Percentiles rank a stretch among this genome's conserved stretches.
Evolutionary conservation across 2,888 invertebrate species (phyloP).

Genomic region (Oscheius onirici): DNA sequence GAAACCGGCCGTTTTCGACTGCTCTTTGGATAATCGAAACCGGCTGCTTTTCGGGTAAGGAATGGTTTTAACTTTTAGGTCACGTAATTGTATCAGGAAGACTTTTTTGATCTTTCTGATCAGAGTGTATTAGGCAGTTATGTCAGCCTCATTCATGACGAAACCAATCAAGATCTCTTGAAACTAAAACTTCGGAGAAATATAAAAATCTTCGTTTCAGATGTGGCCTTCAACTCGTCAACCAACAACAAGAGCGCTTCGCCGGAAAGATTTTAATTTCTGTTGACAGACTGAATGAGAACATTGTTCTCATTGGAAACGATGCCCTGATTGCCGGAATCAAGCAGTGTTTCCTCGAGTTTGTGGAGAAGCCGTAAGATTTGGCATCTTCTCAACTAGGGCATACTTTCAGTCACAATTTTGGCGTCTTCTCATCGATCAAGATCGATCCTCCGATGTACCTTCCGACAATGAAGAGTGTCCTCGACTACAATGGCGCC

Average conservation of each 20-base stretch:
- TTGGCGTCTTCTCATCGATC: background rate
- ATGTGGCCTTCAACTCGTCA: slow-evolving; percentile 6
- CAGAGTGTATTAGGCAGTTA: too few relatives aligned
- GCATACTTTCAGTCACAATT: slow-evolving; percentile 7
- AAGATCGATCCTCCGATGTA: slow-evolving; percentile 9
- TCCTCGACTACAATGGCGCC: slow-evolving; percentile 4
- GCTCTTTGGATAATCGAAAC: background rate
- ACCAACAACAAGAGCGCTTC: background rate
- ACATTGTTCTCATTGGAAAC: slow-evolving; percentile 7
- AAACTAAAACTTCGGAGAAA: too few relatives aligned
- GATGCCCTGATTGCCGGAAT: background rate
- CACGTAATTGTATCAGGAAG: too few relatives aligned
- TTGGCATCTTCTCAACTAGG: background rate
- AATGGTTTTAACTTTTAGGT: too few relatives aligned
- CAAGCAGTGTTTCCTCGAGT: background rate
- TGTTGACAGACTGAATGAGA: slow-evolving; percentile 13
- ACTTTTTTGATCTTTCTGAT: too few relatives aligned
- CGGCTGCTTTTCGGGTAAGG: slow-evolving; percentile 25
- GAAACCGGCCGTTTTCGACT: background rate
- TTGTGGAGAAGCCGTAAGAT: slow-evolving; percentile 7
- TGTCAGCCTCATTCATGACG: too few relatives aligned
- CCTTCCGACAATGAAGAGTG: slow-evolving; percentile 1
- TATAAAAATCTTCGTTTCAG: slow-evolving; percentile 2
- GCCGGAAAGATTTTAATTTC: background rate
- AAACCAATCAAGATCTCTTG: too few relatives aligned